Evolutionary conservation across 2,888 invertebrate species (phyloP).

Genomic region (Xestia sexstrigata): DNA sequence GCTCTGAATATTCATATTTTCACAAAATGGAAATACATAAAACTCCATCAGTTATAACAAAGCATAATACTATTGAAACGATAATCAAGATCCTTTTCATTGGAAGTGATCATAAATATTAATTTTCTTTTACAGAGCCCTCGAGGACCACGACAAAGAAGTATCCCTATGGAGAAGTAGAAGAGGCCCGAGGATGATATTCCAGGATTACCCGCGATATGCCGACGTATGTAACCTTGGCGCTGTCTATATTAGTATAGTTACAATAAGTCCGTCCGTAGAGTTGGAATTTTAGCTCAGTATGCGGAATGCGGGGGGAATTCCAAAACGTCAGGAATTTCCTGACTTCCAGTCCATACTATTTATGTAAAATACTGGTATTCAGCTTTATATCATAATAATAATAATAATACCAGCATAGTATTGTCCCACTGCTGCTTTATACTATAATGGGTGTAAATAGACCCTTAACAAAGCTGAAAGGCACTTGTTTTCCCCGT

Average conservation of each 20-base stretch:
- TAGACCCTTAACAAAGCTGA: no score
- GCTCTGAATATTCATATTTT: background rate
- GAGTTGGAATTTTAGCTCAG: background rate
- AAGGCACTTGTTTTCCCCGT: no score
- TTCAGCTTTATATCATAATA: no score
- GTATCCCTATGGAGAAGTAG: slow-evolving; percentile 21
- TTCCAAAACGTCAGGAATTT: background rate
- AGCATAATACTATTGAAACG: background rate
- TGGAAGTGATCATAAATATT: background rate
- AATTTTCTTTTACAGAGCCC: slow-evolving; percentile 29
- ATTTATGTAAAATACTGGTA: no score
- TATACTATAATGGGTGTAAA: no score
- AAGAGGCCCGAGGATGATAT: slow-evolving; percentile 38
- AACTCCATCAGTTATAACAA: background rate
- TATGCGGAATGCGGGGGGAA: background rate
- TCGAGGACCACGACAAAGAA: slow-evolving; percentile 51
- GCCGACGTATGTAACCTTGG: slow-evolving; percentile 35
- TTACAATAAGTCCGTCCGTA: background rate
- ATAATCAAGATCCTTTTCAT: background rate
- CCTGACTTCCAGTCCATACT: no score
- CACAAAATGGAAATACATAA: background rate
- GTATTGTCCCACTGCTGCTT: no score
- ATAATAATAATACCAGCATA: no score
- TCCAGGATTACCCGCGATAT: slow-evolving; percentile 55
- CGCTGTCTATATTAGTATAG: no score